Conservation (phyloP, 2,113 vertebrate species). For the Pavo muticus region DNA sequence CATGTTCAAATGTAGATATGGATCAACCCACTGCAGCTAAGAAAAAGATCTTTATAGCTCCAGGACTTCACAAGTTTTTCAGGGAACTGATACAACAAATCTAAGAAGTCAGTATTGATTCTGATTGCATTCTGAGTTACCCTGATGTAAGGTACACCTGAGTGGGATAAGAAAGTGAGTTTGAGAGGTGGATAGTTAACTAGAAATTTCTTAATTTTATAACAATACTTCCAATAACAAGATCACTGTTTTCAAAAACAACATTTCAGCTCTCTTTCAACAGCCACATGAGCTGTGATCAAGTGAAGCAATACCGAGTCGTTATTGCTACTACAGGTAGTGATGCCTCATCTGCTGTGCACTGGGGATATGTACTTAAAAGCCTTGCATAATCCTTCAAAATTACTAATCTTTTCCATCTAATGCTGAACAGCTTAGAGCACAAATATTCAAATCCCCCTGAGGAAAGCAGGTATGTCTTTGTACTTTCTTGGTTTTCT, state of each 20-base stretch:
- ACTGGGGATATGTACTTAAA: not conserved
- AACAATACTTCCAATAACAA: not conserved
- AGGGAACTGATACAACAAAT: not conserved
- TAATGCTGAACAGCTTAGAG: not conserved
- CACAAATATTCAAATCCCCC: not conserved
- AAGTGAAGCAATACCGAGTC: not conserved
- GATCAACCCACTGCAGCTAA: not conserved
- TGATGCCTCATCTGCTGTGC: not conserved
- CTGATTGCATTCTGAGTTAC: not conserved
- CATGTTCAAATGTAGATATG: not conserved
- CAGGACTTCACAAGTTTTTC: not conserved
- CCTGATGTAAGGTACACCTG: not conserved
- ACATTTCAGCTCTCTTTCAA: not conserved
- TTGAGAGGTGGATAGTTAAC: not conserved
- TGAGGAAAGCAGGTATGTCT: not conserved
- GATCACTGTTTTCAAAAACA: not conserved
- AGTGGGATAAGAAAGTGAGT: not conserved
- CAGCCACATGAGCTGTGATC: not conserved
- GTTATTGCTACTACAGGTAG: not conserved
- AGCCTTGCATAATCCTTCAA: not conserved
- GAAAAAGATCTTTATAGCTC: not conserved
- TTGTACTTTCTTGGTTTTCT: not conserved
- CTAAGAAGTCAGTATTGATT: not conserved
- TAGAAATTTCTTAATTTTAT: not conserved
- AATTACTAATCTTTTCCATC: not conserved